Percentiles rank a stretch among this genome's conserved stretches.
These are phyloP conservation scores for Tympanuchus pallidicinctus DNA, from an alignment of 2,113 vertebrate species.

Conservation along the genomic window DNA sequence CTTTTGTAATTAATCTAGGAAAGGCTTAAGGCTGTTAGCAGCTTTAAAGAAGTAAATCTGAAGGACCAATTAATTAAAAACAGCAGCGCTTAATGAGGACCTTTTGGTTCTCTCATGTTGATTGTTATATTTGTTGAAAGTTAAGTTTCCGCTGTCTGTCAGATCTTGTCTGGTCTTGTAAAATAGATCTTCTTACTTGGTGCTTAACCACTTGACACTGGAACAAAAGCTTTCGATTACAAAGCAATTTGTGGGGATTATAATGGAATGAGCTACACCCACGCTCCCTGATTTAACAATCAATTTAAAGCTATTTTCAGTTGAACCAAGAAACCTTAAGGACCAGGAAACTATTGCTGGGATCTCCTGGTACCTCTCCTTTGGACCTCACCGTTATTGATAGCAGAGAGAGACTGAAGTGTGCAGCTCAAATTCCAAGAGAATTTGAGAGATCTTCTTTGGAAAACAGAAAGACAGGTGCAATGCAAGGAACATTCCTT, in stretches of 20 bases:
- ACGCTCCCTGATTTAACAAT: conserved; percentile 70
- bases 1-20: conserved; percentile 91
- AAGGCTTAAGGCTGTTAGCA: conserved; percentile 85
- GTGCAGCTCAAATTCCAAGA: background rate
- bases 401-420: background rate
- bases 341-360: conserved; percentile 17
- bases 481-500: background rate
- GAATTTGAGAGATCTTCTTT: background rate
- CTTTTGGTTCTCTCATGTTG: conserved; percentile 70
- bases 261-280: conserved; percentile 70
- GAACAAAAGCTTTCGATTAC: conserved; percentile 80
- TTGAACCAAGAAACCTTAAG: conserved; percentile 25
- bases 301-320: conserved; percentile 59
- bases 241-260: conserved; percentile 79
- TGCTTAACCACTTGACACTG: conserved; percentile 77
- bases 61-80: conserved; percentile 94
- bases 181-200: conserved; percentile 71
- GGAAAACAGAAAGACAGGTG: background rate
- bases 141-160: conserved; percentile 73
- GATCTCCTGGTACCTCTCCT: conserved; percentile 1
- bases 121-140: conserved; percentile 78
- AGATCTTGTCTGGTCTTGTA: conserved; percentile 73
- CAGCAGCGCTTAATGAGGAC: conserved; percentile 81
- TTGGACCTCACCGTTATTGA: background rate
- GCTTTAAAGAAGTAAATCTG: conserved; percentile 85